Base-by-base conservation (phyloP, 2,113 vertebrate genomes). In the Ranitomeya variabilis region DNA sequence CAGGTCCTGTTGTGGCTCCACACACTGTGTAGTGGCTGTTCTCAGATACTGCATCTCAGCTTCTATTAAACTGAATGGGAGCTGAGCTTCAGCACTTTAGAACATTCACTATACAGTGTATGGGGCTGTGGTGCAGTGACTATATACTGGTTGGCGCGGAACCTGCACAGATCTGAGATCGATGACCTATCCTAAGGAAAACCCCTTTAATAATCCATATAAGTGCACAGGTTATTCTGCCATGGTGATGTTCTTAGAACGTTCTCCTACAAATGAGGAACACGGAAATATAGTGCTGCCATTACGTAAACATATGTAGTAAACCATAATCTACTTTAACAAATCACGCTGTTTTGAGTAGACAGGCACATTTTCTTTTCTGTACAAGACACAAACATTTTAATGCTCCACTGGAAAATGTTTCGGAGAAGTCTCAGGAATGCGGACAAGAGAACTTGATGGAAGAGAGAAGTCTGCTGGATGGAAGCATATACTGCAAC, bases 401-500 rank as follows among this genome's bases (percentile, higher is more conserved):
- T 66, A 59, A 64, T 59, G 59, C 66, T 77, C 64, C 69, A 84
- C 11, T 89, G 80, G 80, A 88, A 88, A 62, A 88, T 76, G 67
- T 88, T 83, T 76, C 55, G 82, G 57, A 83, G 87, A 23, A 21
- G 21, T n/a, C 55, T 52, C 4, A 88, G 87, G 87, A 89, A 88
- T 88, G 87, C 14, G 55, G 80, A 82, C 69, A n/a, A 23, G 23
- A 51, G 54, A n/a, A 52, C 5, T 77, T 89, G 59, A 89, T 84
- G 76, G 80, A 84, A 88, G 54, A 37, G 79, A 76, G 80, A 74
- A 76, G 80, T 45, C 57, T 83, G 87, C 87, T 83, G 87, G 87
- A 67, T 83, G 62, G 69, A 89, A 77, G 81, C 59, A 89, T 88
- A 83, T 83, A 81, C 67, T 88, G 69, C 69, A 84, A 84, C 37